Conservation (phyloP, 2,797 vertebrate species). For the Falco columbarius region DNA sequence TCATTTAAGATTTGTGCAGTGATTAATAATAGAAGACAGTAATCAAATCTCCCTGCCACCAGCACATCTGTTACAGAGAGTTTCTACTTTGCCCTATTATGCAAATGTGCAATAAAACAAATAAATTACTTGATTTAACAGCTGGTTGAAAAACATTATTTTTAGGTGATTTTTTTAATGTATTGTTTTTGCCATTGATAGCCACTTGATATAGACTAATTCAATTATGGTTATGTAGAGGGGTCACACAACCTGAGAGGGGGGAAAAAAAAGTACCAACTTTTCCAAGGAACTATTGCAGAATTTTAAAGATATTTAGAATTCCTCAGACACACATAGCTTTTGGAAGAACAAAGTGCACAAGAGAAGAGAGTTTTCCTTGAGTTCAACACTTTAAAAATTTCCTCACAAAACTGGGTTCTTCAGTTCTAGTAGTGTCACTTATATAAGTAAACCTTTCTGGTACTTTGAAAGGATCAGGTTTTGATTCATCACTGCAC, state of each 20-base stretch:
- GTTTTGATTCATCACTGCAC: background rate
- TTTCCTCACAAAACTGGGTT: background rate
- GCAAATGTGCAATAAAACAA: slow-evolving; percentile 83
- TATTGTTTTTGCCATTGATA: slow-evolving; percentile 74
- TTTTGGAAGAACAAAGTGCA: background rate
- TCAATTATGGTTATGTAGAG: slow-evolving; percentile 60
- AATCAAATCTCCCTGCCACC: slow-evolving; percentile 81
- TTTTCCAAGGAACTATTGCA: background rate
- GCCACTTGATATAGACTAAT: slow-evolving; percentile 69
- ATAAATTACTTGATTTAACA: slow-evolving; percentile 82
- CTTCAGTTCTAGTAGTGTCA: background rate
- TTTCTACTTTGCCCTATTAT: slow-evolving; percentile 81
- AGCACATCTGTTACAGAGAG: slow-evolving; percentile 81
- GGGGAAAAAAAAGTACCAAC: background rate
- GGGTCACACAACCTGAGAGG: background rate
- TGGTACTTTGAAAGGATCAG: background rate
- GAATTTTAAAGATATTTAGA: background rate
- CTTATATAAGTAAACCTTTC: background rate
- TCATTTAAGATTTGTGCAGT: slow-evolving; percentile 82
- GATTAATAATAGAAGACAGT: slow-evolving; percentile 83
- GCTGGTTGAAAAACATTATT: slow-evolving; percentile 81
- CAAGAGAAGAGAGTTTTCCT: background rate
- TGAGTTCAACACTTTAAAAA: background rate
- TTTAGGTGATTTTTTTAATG: slow-evolving; percentile 75
- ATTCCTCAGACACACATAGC: background rate